Conservation (phyloP, 2,888 invertebrate species). For the Idaea biselata region DNA sequence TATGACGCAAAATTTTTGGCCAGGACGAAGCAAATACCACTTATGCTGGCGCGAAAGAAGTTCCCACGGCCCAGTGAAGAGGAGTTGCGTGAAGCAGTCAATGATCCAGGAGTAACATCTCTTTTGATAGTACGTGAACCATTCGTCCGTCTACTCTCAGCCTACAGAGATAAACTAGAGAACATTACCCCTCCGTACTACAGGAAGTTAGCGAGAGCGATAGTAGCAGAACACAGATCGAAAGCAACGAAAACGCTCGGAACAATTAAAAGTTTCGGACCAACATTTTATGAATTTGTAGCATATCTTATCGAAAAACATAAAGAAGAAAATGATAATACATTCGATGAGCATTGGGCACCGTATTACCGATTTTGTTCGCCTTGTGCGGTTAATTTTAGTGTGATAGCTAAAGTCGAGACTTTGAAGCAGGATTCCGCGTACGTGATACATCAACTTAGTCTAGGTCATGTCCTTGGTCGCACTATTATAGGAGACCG, state of each 20-base stretch:
- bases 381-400: conserved; percentile 84
- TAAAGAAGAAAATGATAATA: conserved; percentile 68
- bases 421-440: conserved; percentile 81
- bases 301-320: conserved; percentile 84
- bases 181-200: conserved; percentile 85
- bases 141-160: conserved; percentile 86
- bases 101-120: conserved; percentile 82
- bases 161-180: conserved; percentile 87
- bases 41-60: conserved; percentile 84
- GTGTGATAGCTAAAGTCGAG: conserved; percentile 83
- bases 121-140: conserved; percentile 87
- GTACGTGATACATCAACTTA: conserved; percentile 81
- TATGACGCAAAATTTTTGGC: conserved; percentile 82
- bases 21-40: conserved; percentile 81
- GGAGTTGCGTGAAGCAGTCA: conserved; percentile 81
- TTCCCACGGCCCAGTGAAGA: conserved; percentile 84
- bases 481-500: conserved; percentile 66
- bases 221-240: conserved; percentile 82
- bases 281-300: conserved; percentile 86
- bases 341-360: conserved; percentile 84
- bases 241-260: conserved; percentile 53
- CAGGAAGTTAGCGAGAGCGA: conserved; percentile 83
- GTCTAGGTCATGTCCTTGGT: conserved; percentile 76
- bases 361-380: conserved; percentile 84
- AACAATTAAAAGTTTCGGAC: conserved; percentile 69